These are phyloP conservation scores for Pyrocoelia pectoralis DNA, from an alignment of 2,888 invertebrate genomes.

Conservation along the genomic window DNA sequence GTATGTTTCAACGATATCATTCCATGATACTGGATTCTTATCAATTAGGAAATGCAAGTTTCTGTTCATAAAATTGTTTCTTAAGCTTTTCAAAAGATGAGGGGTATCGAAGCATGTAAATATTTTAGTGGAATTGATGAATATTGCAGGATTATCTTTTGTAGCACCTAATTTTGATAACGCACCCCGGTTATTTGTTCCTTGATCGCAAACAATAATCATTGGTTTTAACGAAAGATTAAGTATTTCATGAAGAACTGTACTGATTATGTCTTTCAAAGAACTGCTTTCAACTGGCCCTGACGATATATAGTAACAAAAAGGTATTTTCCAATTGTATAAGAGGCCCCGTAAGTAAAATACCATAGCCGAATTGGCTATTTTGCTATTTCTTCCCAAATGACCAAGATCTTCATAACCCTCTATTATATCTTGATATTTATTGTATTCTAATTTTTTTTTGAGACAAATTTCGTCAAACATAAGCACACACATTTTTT, in stretches of 20 bases:
- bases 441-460: conserved; percentile 29
- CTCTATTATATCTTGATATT: conserved; percentile 30
- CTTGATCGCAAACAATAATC: conserved; percentile 30
- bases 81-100: conserved; percentile 30
- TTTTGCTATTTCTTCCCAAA: conserved; percentile 28
- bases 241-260: conserved; percentile 15
- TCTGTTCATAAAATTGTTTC: conserved; percentile 30
- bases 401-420: conserved; percentile 34
- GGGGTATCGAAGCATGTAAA: conserved; percentile 30
- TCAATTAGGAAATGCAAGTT: conserved; percentile 15
- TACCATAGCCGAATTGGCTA: conserved; percentile 24
- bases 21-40: conserved; percentile 28
- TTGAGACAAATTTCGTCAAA: conserved; percentile 38
- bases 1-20: conserved; percentile 27
- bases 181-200: conserved; percentile 20
- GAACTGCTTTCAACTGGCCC: conserved; percentile 1
- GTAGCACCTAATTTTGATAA: conserved; percentile 22
- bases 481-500: conserved; percentile 35
- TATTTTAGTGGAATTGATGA: conserved; percentile 16
- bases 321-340: conserved; percentile 27
- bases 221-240: conserved; percentile 21
- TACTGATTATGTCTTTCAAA: conserved; percentile 21
- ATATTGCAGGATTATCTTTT: conserved; percentile 22
- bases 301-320: not conserved
- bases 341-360: conserved; percentile 29